Conservation (phyloP, 2,797 vertebrate genomes). For the Esox masquinongy region DNA sequence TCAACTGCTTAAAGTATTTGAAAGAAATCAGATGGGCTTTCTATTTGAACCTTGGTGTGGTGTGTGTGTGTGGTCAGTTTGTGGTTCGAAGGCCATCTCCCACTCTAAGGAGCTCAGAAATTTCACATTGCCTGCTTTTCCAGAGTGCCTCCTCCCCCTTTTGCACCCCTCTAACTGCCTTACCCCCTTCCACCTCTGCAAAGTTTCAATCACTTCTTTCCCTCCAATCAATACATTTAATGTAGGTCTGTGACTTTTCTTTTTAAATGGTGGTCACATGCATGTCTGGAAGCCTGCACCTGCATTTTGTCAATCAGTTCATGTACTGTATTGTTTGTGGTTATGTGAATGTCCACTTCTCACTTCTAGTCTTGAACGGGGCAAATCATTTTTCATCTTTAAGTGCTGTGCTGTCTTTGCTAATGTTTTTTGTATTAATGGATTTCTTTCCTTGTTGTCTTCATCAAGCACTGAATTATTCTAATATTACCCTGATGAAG, state of each 20-base stretch:
- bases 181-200: constrained; percentile 58
- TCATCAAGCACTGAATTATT: constrained; percentile 52
- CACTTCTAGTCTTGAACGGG: constrained; percentile 30
- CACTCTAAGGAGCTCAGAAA: constrained; percentile 60
- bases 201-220: constrained; percentile 56
- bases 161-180: constrained; percentile 37
- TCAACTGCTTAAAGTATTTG: neutral
- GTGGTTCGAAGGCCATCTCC: constrained; percentile 52
- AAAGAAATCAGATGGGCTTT: neutral
- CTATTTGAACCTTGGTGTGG: neutral
- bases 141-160: constrained; percentile 46
- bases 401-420: constrained; percentile 45
- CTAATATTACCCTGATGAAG: constrained; percentile 12
- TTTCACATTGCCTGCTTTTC: constrained; percentile 70
- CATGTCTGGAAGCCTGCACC: constrained; percentile 65
- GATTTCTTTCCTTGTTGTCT: constrained; percentile 34
- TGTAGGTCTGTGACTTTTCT: constrained; percentile 2
- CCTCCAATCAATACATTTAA: constrained; percentile 35
- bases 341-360: constrained; percentile 41
- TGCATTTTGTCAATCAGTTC: constrained; percentile 66
- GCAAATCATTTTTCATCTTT: constrained; percentile 38
- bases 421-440: constrained; percentile 37
- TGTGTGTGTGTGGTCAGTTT: constrained; percentile 29
- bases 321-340: constrained; percentile 53
- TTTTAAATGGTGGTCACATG: constrained; percentile 43